These are phyloP conservation scores for Coturnix japonica DNA, from an alignment of 2,113 vertebrate genomes.

Conservation along the genomic window DNA sequence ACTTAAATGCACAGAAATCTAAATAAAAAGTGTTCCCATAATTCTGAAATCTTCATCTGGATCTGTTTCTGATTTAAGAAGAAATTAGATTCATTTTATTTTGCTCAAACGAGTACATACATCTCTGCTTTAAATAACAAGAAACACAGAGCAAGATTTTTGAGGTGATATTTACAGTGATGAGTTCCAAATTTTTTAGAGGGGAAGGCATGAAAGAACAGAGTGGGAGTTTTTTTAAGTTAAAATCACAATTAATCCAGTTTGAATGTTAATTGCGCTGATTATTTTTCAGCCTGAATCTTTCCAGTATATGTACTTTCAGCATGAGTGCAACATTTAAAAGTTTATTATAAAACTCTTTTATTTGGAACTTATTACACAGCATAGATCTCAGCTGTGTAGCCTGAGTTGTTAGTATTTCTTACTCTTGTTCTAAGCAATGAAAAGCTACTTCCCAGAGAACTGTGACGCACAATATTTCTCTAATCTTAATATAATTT, in stretches of 20 bases:
- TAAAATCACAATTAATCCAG: slow-evolving; percentile 28
- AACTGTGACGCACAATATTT: slow-evolving; percentile 6
- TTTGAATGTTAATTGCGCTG: background rate
- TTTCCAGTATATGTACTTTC: background rate
- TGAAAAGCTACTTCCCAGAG: slow-evolving; percentile 34
- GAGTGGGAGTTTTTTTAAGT: background rate
- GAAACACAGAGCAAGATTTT: slow-evolving; percentile 38
- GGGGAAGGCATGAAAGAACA: background rate
- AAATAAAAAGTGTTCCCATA: slow-evolving; percentile 11
- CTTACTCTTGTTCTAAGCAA: slow-evolving; percentile 42
- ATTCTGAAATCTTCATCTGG: slow-evolving; percentile 47
- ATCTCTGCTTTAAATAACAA: slow-evolving; percentile 49
- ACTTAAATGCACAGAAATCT: slow-evolving; percentile 33
- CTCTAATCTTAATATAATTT: slow-evolving; percentile 37
- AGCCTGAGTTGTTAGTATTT: background rate
- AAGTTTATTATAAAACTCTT: slow-evolving; percentile 1
- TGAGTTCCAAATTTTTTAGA: slow-evolving; percentile 33
- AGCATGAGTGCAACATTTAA: background rate
- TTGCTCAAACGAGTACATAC: slow-evolving; percentile 8
- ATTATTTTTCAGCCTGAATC: background rate
- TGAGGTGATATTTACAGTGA: slow-evolving; percentile 49
- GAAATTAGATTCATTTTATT: slow-evolving; percentile 38
- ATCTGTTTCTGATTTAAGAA: slow-evolving; percentile 51
- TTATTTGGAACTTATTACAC: background rate
- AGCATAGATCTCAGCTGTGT: background rate